Base-by-base conservation (phyloP, 1,140 invertebrate genomes). In the Paralvinella palmiformis region DNA sequence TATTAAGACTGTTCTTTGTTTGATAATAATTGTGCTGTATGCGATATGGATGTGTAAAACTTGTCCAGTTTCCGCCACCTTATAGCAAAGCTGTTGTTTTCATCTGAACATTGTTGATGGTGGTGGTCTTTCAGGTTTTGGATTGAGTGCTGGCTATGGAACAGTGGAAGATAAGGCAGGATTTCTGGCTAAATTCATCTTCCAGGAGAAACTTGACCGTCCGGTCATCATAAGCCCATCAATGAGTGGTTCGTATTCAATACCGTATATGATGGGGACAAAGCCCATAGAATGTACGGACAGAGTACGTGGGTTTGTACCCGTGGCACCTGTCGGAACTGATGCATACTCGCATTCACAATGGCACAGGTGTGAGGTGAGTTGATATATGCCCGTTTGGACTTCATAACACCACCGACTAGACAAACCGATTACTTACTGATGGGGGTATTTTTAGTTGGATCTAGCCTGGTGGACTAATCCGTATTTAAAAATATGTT, bases 201-300 rank as follows among this genome's bases (percentile, higher is more conserved):
- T 62, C 15, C 3, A 62, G 24, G 52, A 76, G 13, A 63, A 67
- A 6, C 52, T 80, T 52, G 63, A 52, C 22, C 56, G 64, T 27
- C 76, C 79, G 15, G 73, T 83, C 1, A 67, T 84, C 27, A 69
- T 84, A 13, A 79, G 75, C 44, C 82, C 83, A 4, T 83, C 82
- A 3, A 81, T 83, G 80, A 82, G 81, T 74, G 83, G 83, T 10
- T 37, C 37, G 10, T 84, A 76, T 67, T 70, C 79, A 6, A 68
- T 83, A 6, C 78, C 79, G 0, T 79, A 75, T 65, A 41, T 84
- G n/a, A 68, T 78, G 35, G 65, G 71, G 24, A 41, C 53, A 20
- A 55, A 69, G 10, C 67, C 72, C 1, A 22, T 52, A 20, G 44
- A 32, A 31, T 61, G 74, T 36, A 65, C 59, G 22, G 57, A 75